Evolutionary conservation across 2,797 vertebrate genomes (phyloP).

Genomic region (Gallinago stenura): DNA sequence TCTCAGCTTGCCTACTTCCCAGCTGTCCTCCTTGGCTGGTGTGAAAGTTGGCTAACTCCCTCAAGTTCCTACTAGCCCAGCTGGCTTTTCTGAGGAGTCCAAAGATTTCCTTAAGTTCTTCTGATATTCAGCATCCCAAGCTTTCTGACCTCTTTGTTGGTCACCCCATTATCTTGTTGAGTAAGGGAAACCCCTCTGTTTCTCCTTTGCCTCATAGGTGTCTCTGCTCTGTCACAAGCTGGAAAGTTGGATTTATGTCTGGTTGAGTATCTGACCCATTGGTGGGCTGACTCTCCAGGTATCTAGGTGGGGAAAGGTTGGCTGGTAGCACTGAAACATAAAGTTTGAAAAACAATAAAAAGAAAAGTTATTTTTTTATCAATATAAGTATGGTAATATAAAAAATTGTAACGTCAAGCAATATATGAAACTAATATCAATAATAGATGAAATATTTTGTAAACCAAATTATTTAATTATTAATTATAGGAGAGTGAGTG

Average conservation of each 20-base stretch:
- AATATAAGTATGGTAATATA: neutral
- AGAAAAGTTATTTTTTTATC: too few species aligned
- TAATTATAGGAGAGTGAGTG: neutral
- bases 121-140: neutral
- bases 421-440: neutral
- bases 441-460: neutral
- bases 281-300: neutral
- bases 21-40: constrained; percentile 22
- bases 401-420: neutral
- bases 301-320: neutral
- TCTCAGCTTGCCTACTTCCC: neutral
- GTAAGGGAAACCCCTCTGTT: neutral
- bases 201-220: neutral
- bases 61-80: neutral
- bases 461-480: neutral
- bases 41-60: neutral
- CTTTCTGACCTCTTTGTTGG: neutral
- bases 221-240: neutral
- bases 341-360: neutral
- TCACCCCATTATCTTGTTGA: neutral
- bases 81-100: neutral
- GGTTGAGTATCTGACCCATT: neutral
- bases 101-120: neutral
- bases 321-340: neutral
- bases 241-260: neutral